Conservation (phyloP, 1,140 invertebrate genomes). For the Orchestia grillus region DNA sequence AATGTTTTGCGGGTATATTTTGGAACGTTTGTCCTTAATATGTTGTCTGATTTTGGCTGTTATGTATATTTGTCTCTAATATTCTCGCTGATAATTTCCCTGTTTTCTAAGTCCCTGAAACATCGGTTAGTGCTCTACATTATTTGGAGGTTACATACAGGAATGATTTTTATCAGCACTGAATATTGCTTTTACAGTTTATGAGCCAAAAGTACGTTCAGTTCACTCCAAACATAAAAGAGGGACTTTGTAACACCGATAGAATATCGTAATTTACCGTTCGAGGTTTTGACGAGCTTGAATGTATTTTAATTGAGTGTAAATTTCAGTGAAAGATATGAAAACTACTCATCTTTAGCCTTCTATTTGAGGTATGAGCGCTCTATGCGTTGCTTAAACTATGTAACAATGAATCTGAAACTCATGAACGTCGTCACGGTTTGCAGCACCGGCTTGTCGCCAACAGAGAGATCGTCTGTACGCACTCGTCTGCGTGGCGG, state of each 20-base stretch:
- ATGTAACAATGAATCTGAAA: background rate
- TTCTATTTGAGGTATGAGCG: background rate
- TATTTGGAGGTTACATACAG: too few species aligned
- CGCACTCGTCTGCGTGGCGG: background rate
- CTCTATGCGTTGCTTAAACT: background rate
- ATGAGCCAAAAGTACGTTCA: background rate
- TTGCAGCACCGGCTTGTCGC: background rate
- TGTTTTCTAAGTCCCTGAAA: too few species aligned
- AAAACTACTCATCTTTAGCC: background rate
- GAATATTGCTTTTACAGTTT: background rate
- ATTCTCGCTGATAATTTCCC: too few species aligned
- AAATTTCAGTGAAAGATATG: background rate
- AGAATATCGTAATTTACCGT: background rate
- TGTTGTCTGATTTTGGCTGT: too few species aligned
- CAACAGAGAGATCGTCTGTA: background rate
- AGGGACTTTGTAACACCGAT: background rate
- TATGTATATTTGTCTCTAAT: too few species aligned
- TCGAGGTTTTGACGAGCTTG: background rate
- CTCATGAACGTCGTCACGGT: background rate
- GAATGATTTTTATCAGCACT: background rate
- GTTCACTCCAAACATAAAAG: background rate
- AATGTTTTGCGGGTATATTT: too few species aligned
- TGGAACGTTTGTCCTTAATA: too few species aligned
- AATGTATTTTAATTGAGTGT: background rate
- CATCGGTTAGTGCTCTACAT: too few species aligned